These are phyloP conservation scores for Pissodes strobi DNA, from an alignment of 1,140 invertebrate genomes.

Conservation along the genomic window DNA sequence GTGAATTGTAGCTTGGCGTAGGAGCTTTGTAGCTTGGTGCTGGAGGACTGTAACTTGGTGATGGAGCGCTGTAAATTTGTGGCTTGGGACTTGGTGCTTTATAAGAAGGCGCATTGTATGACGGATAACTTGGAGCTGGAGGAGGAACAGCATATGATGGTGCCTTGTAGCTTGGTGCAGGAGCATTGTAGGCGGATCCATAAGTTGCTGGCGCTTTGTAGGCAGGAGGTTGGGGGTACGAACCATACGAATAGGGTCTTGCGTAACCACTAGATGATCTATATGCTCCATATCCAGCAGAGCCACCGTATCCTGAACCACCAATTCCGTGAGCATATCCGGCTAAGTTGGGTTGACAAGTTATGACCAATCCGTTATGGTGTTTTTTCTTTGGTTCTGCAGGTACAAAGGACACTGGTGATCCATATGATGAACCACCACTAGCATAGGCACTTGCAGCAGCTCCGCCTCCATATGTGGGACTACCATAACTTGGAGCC, in stretches of 20 bases:
- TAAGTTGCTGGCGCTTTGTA: conserved; percentile 28
- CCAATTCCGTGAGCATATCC: conserved; percentile 45
- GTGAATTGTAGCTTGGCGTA: too few relatives aligned
- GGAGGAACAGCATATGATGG: conserved; percentile 22
- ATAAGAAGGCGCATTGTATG: conserved; percentile 28
- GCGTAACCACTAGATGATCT: conserved; percentile 23
- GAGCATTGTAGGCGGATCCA: conserved; percentile 12
- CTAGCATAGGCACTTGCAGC: conserved; percentile 22
- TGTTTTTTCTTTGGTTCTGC: conserved; percentile 25
- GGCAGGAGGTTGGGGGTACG: conserved; percentile 18
- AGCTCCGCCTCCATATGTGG: neutral
- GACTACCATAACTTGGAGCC: conserved; percentile 29
- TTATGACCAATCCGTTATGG: conserved; percentile 51
- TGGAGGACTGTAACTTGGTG: conserved; percentile 3
- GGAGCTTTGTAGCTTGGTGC: too few relatives aligned
- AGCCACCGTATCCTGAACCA: conserved; percentile 34
- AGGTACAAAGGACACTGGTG: conserved; percentile 11
- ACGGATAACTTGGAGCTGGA: too few relatives aligned
- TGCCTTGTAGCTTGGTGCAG: conserved; percentile 29
- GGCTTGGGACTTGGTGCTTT: conserved; percentile 30
- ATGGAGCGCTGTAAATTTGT: neutral
- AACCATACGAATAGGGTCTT: conserved; percentile 31
- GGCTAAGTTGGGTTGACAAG: conserved; percentile 52
- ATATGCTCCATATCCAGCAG: conserved; percentile 32
- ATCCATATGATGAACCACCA: neutral